A percentile compares a stretch with the other conserved stretches of the same genome.
phyloP scores from a whole-genome alignment of 2,888 invertebrate species.

The Ophion ventricosus region DNA sequence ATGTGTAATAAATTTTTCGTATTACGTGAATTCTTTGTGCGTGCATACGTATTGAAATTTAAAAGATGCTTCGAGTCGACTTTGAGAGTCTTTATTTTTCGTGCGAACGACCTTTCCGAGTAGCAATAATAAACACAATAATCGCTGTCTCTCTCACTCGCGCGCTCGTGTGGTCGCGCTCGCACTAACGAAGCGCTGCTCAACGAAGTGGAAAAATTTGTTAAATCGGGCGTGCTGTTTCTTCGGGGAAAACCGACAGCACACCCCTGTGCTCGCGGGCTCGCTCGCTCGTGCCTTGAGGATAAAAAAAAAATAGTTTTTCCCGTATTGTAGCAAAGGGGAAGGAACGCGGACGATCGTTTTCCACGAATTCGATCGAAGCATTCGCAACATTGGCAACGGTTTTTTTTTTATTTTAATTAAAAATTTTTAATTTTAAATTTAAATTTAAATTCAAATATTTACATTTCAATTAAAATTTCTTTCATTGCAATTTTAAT shows the following conservation, averaged over 20 bases:
- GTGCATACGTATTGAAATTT: too few species aligned
- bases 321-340: neutral
- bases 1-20: neutral
- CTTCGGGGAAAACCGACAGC: conserved; percentile 16
- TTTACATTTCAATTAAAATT: too few species aligned
- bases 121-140: conserved; percentile 46
- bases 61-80: conserved; percentile 8
- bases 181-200: neutral
- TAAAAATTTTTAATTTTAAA: too few species aligned
- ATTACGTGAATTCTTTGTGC: conserved; percentile 12
- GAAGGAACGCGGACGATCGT: too few species aligned
- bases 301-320: conserved; percentile 1
- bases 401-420: too few species aligned
- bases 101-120: conserved; percentile 59
- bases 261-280: conserved; percentile 3
- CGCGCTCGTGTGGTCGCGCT: neutral
- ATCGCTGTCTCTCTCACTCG: neutral
- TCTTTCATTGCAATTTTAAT: too few species aligned
- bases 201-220: conserved; percentile 37
- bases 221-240: conserved; percentile 20
- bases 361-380: too few species aligned
- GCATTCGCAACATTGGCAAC: too few species aligned
- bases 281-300: neutral
- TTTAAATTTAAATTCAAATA: too few species aligned
- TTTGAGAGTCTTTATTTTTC: conserved; percentile 29